Base-by-base conservation (phyloP, 2,113 vertebrate species). In the Asarcornis scutulata region DNA sequence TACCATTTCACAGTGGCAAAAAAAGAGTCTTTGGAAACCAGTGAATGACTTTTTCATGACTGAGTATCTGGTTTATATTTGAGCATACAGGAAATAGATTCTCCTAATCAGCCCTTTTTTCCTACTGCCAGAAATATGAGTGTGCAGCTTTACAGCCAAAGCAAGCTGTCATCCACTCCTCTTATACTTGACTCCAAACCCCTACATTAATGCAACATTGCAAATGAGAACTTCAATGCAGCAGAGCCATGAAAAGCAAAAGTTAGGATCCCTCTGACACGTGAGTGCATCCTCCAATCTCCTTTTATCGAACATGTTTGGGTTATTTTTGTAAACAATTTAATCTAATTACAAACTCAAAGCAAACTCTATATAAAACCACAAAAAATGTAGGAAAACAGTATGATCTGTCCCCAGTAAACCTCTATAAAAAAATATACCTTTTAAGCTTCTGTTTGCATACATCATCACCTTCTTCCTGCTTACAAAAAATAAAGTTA, bases 31-130 rank as follows among this genome's bases (percentile, higher is more conserved):
- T 86, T 3, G 2, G 32, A 88, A 96, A 90, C 78, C 7, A 74
- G 4, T 60, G 38, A 93, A 90, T 64, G 18, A 90, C 17, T 81
- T 96, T 84, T 85, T 88, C 66, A 44, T 48, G 42, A 75, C 64
- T 12, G 21, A 81, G 17, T 88, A 53, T 86, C 88, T 95, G 73
- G 64, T 82, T 93, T 96, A 78, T 81, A 94, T 82, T 88, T 95
- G 76, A 81, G 81, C 72, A 86, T 86, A 86, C 66, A 86, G 90
- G 83, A 95, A 97, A 92, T 32, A 88, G 64, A 90, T 94, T 88
- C 20, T 86, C 53, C 86, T 90, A 68, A 95, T 84, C 86, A 93
- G 60, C 21, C 29, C 53, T 91, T 90, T 85, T 88, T 75, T 86
- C 73, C 52, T 84, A 66, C 64, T 86, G 90, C 87, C 87, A 96